Evolutionary conservation across 2,888 invertebrate genomes (phyloP).

Genomic region (Synanthedon formicaeformis): DNA sequence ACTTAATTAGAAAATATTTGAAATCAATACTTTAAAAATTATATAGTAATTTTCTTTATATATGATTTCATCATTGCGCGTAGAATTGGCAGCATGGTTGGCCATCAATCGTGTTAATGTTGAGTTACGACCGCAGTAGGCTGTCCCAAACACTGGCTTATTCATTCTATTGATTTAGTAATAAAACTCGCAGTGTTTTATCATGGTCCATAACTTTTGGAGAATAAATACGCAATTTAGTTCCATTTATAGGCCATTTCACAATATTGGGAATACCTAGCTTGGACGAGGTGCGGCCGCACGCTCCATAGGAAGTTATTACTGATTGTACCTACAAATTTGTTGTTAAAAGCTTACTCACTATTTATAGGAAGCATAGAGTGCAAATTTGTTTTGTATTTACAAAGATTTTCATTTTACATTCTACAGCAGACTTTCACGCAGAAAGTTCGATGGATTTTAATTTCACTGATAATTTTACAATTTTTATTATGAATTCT

Average conservation of each 20-base stretch:
- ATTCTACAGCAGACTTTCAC: no score
- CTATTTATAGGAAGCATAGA: no score
- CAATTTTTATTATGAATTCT: no score
- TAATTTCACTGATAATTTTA: no score
- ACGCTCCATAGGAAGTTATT: conserved; percentile 1
- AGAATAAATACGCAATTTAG: conserved; percentile 45
- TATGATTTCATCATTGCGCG: no score
- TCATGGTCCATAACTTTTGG: conserved; percentile 45
- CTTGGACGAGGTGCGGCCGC: conserved; percentile 4
- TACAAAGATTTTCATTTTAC: no score
- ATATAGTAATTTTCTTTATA: no score
- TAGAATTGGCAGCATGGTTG: background rate
- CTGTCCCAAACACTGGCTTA: conserved; percentile 13
- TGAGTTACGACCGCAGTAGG: conserved; percentile 2
- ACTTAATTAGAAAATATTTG: no score
- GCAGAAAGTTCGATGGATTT: no score
- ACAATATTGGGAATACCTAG: conserved; percentile 11
- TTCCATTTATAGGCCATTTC: conserved; percentile 37
- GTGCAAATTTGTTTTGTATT: no score
- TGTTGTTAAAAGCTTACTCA: no score
- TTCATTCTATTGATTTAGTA: conserved; percentile 38
- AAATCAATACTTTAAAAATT: no score
- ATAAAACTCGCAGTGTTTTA: conserved; percentile 45
- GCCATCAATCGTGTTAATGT: background rate
- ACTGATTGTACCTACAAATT: background rate